Evolutionary conservation across 2,797 vertebrate genomes (phyloP), one percentile per base, ranked within the genome.

Genomic region (Oreortyx pictus): DNA sequence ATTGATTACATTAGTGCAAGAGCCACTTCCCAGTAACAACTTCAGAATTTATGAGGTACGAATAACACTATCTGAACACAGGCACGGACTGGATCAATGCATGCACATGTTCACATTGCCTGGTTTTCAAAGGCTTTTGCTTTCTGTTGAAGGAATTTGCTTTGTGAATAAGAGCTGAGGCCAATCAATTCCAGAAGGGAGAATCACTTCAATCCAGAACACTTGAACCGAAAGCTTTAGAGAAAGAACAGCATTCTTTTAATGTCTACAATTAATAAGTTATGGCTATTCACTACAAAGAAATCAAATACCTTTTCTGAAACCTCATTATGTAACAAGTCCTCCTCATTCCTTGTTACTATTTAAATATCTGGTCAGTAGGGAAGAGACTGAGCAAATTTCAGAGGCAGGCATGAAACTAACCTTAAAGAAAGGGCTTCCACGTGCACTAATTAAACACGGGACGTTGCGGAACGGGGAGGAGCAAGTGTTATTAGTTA

Each of bases 161-260:
- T 93, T 35, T 84, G 62, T 9, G 2, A 90, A 95, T 65, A 68
- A 85, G 89, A 83, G 87, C 84, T 87, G 87, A 88, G 87, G 85
- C 73, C 92, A 93, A 94, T 95, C 87, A 85, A 17, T 95, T 92
- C 93, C 93, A 95, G 90, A 90, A 92, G 87, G 93, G 85, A 94
- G 87, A 80, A 93, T 62, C 84, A 75, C 93, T 96, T 89, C 66
- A 90, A 83, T 81, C 62, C 91, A 88, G 74, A 92, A 82, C 0
- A 0, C 27, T 19, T 44, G 27, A 78, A 83, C 66, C 52, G 37
- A 93, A 91, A 85, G 64, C 72, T 68, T 74, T 2, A 10, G 27
- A 52, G 67, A 39, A 35, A 76, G 82, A 83, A 35, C 64, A 64
- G 74, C 71, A 70, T 37, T 76, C 56, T 76, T 76, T 76, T 64